A percentile compares a stretch with the other conserved stretches of the same genome.
These are phyloP conservation scores for Aspidiotus rigidus DNA, from an alignment of 2,888 invertebrate species.

Conservation along the genomic window DNA sequence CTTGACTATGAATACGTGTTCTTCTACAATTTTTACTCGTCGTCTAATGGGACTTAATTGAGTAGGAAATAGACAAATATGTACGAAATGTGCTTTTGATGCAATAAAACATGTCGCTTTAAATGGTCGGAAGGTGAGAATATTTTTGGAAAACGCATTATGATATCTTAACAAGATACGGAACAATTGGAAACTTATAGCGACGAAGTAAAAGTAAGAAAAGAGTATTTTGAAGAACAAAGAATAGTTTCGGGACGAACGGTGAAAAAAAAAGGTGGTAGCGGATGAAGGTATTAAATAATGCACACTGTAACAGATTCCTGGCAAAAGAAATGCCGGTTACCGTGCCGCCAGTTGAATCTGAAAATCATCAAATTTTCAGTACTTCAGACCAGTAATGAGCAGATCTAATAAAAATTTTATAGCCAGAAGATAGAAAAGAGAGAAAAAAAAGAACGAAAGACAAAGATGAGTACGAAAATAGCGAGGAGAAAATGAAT, in stretches of 20 bases:
- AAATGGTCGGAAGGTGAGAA: constrained; percentile 3
- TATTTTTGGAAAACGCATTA: no score
- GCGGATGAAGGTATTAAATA: constrained; percentile 24
- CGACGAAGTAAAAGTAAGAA: background rate
- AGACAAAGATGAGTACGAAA: background rate
- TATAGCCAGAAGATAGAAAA: constrained; percentile 35
- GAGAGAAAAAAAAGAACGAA: constrained; percentile 34
- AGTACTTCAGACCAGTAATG: constrained; percentile 36
- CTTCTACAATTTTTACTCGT: no score
- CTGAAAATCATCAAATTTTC: constrained; percentile 37
- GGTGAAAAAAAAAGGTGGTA: constrained; percentile 9
- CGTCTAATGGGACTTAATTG: no score
- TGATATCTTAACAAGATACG: no score
- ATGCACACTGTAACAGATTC: constrained; percentile 30
- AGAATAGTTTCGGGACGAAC: background rate
- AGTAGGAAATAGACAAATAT: no score
- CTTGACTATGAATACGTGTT: no score
- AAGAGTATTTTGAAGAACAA: background rate
- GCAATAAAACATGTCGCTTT: constrained; percentile 21
- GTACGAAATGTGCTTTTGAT: no score
- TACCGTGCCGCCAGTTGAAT: constrained; percentile 31
- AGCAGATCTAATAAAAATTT: constrained; percentile 37
- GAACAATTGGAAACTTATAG: no score
- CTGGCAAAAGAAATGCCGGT: constrained; percentile 27
- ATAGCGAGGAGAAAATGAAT: no score